Percentiles rank a stretch among this genome's conserved stretches.
phyloP scores from a whole-genome alignment of 2,113 vertebrate genomes.

The Mustela lutreola region DNA sequence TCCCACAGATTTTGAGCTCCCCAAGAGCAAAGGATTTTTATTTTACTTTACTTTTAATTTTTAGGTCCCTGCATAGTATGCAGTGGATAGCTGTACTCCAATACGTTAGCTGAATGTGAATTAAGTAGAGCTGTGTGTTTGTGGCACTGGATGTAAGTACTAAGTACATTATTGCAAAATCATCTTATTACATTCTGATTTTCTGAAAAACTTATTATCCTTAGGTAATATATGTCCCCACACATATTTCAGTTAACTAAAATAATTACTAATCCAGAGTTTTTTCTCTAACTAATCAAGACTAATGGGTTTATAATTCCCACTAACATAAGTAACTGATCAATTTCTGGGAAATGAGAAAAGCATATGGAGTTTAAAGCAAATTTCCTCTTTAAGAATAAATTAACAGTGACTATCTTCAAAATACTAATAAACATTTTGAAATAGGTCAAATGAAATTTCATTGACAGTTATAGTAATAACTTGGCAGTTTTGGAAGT shows the following conservation, averaged over 20 bases:
- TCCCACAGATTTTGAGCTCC: not conserved
- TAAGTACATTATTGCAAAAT: not conserved
- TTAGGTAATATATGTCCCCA: not conserved
- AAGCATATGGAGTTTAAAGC: not conserved
- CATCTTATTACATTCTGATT: not conserved
- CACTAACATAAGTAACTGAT: not conserved
- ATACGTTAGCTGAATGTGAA: not conserved
- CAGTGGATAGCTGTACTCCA: not conserved
- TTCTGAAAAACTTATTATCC: not conserved
- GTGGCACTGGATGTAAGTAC: not conserved
- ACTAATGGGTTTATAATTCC: not conserved
- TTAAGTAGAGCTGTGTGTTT: not conserved
- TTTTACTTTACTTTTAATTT: not conserved
- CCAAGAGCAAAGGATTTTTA: not conserved
- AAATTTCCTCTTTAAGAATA: not conserved
- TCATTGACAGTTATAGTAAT: not conserved
- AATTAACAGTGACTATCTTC: not conserved
- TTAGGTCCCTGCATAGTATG: not conserved
- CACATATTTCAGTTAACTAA: not conserved
- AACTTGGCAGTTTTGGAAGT: constrained; percentile 30
- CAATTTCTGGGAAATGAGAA: constrained; percentile 30
- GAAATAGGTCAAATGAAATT: not conserved
- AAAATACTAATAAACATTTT: constrained; percentile 27
- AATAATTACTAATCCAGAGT: constrained; percentile 21
- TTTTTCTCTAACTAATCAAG: not conserved